Evolutionary conservation across 2,888 invertebrate species (phyloP).

Genomic region (Xylocampa areola): DNA sequence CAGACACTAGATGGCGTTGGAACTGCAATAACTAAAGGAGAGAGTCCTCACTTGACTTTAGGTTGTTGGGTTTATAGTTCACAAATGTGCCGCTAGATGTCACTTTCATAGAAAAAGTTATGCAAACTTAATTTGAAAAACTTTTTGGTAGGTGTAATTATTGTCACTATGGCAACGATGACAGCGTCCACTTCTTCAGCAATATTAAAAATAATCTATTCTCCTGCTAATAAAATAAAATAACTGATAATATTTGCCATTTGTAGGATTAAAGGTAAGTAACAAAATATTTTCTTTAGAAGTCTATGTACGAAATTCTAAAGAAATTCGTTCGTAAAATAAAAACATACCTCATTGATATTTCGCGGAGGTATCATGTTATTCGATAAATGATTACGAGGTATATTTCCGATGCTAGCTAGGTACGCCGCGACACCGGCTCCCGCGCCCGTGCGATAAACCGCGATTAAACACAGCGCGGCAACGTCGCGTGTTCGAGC

Average conservation of each 20-base stretch:
- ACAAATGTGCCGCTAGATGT: neutral
- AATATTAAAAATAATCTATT: too few species aligned
- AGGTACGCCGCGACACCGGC: neutral
- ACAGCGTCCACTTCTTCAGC: too few species aligned
- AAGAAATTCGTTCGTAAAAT: too few species aligned
- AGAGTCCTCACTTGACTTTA: neutral
- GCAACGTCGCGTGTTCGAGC: conserved; percentile 63
- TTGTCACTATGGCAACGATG: neutral
- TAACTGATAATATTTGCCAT: too few species aligned
- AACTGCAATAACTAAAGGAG: neutral
- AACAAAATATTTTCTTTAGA: too few species aligned
- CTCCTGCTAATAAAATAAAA: too few species aligned
- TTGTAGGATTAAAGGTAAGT: too few species aligned
- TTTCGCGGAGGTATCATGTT: conserved; percentile 5
- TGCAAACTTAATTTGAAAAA: neutral
- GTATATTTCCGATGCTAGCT: conserved; percentile 5
- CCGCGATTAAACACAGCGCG: conserved; percentile 46
- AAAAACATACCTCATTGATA: conserved; percentile 6
- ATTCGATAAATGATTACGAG: conserved; percentile 8
- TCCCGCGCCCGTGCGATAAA: conserved; percentile 18
- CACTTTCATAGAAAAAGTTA: neutral
- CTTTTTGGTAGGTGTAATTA: neutral
- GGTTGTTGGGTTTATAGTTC: neutral
- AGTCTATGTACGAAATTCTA: too few species aligned
- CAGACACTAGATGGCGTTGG: conserved; percentile 5